Base-by-base conservation (phyloP, 2,888 invertebrate genomes). In the Taenaris catops region DNA sequence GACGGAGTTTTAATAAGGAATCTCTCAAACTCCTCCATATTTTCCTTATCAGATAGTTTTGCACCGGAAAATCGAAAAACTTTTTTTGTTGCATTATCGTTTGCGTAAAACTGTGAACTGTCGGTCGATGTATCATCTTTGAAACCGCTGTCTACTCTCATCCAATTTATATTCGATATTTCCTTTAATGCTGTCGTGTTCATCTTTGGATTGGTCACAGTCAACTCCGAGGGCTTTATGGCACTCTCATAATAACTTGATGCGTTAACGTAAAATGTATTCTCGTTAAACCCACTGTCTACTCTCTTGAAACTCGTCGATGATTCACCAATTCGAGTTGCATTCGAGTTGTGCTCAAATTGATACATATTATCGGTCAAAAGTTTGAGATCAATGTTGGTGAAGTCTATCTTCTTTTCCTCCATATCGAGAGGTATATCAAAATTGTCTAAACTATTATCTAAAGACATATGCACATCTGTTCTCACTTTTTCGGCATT, bases 181-280 rank as follows among this genome's bases (percentile, higher is more conserved):
- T 83, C 83, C 51, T 73, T 81, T 38, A 83, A 58, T 8, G 61
- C 76, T 40, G 60, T 65, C 44, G 46, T 57, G 38, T 52, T 48
- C 34, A 63, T 67, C 1, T 72, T 65, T 32, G 59, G 31, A 43
- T 69, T 68, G 11, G 79, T 78, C 24, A 81, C 68, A 10, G 83
- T 84, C 45, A 84, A 48, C 53, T 83, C 84, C n/a, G 83, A 83
- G 17, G 81, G 81, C 58, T 81, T 83, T 75, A 84, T 84, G 69
- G 83, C 80, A 72, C 84, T 80, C 56, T 83, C 81, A 37, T 84
- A 84, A 46, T 83, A 83, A 65, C 84, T 83, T 51, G 81, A 81
- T 20, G 74, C 75, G 46, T 78, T 79, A 3, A 62, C 59, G 52
- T 71, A 81, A 38, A 79, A 81, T 2, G 80, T 81, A 26, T 80